Conservation (phyloP, 2,888 invertebrate genomes). For the Xestia ashworthii region DNA sequence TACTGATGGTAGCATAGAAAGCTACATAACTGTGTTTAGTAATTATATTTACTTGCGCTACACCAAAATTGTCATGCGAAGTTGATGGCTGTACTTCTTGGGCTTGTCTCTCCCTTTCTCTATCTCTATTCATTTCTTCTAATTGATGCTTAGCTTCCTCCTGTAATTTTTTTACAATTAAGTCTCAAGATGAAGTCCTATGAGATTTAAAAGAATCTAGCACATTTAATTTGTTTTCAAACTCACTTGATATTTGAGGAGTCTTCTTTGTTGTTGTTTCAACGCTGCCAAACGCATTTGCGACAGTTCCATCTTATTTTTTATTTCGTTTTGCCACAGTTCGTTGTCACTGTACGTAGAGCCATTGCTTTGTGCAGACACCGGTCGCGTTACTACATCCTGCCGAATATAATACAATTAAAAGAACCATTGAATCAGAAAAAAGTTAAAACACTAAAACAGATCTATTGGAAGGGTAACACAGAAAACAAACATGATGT, state of each 20-base stretch:
- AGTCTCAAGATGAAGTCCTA: not conserved
- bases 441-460: slow-evolving; percentile 33
- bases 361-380: slow-evolving; percentile 87
- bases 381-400: slow-evolving; percentile 87
- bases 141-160: slow-evolving; percentile 89
- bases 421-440: slow-evolving; percentile 43
- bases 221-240: not conserved
- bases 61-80: slow-evolving; percentile 83
- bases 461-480: slow-evolving; percentile 50
- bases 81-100: slow-evolving; percentile 83
- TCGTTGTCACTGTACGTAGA: slow-evolving; percentile 89
- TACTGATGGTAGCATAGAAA: not conserved
- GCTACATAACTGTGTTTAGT: not conserved
- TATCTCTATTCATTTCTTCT: slow-evolving; percentile 86
- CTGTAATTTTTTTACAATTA: slow-evolving; percentile 67
- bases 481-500: slow-evolving; percentile 53
- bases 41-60: slow-evolving; percentile 77
- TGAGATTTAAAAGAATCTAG: not conserved
- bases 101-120: slow-evolving; percentile 78
- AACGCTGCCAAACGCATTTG: slow-evolving; percentile 90
- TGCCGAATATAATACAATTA: slow-evolving; percentile 68
- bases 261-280: slow-evolving; percentile 91
- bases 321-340: slow-evolving; percentile 90
- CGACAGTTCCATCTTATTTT: slow-evolving; percentile 92
- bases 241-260: slow-evolving; percentile 86